Conservation (phyloP, 1,140 invertebrate genomes). For the Drosophila pseudoobscura region DNA sequence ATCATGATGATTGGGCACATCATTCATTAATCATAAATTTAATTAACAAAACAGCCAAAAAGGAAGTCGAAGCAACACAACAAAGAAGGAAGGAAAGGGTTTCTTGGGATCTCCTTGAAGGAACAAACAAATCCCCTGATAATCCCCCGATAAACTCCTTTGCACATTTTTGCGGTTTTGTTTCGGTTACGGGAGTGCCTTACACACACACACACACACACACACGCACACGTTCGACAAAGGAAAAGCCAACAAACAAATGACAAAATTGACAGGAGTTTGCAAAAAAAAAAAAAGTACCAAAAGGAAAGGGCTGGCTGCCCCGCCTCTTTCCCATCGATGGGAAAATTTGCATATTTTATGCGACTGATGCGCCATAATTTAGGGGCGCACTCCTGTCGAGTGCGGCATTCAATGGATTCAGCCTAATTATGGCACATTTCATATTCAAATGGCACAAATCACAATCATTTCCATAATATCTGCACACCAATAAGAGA, state of each 20-base stretch:
- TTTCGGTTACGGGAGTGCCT: slow-evolving; percentile 27
- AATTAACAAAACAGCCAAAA: slow-evolving; percentile 67
- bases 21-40: slow-evolving; percentile 81
- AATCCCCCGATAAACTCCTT: slow-evolving; percentile 30
- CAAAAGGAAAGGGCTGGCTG: background rate
- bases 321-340: background rate
- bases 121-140: slow-evolving; percentile 9
- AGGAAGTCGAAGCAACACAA: slow-evolving; percentile 37
- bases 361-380: slow-evolving; percentile 19
- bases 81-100: slow-evolving; percentile 59
- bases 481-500: slow-evolving; percentile 53
- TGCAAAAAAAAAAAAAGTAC: slow-evolving; percentile 5
- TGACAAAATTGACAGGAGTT: slow-evolving; percentile 19
- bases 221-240: background rate
- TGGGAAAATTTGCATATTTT: slow-evolving; percentile 70
- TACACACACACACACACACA: too few relatives aligned
- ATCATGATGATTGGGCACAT: slow-evolving; percentile 34
- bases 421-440: slow-evolving; percentile 64
- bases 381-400: slow-evolving; percentile 33
- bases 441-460: slow-evolving; percentile 47
- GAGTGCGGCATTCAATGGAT: slow-evolving; percentile 46
- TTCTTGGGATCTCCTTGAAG: slow-evolving; percentile 20
- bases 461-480: slow-evolving; percentile 71
- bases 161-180: slow-evolving; percentile 61
- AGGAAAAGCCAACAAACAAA: slow-evolving; percentile 5